Base-by-base conservation (phyloP, 2,888 invertebrate genomes). In the Meghimatium bilineatum region DNA sequence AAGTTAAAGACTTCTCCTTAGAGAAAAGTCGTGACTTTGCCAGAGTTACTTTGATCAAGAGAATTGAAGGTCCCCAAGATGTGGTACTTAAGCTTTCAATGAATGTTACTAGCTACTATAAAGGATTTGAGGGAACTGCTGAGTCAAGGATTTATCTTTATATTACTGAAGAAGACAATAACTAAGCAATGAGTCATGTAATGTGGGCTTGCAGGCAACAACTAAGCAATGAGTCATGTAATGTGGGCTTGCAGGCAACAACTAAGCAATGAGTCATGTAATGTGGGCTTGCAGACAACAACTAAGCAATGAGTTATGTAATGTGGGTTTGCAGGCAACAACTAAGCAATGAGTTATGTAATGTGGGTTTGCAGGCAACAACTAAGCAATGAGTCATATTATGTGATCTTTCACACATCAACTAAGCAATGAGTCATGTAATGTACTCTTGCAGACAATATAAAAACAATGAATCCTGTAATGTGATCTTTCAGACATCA, bases 1-100 rank as follows among this genome's bases (percentile, higher is more conserved):
- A 90, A 29, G 89, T 92, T 8, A 88, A 90, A 12, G 93, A 93
- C 87, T 94, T 94, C 88, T 89, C 93, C n/a, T 91, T 94, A 63
- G 88, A 87, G 77, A 86, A 89, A 52, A 88, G 91, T 56, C 89
- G 89, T 32, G 93, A 94, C 88, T 92, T 93, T 92, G 97, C 96
- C 0, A 95, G 96, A 5, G 95, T 98, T n/a, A 95, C 96, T 0
- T 93, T 98, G 67, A 95, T 96, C 17, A 95, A 95, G 84, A 95
- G 96, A 0, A 95, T 98, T 0, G 95, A 95, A 87, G 98, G 98
- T 0, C 98, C 98, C 0, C 98, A 98, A 93, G 97, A 97, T 91
- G 96, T 98, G 88, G 97, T 97, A 90, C 94, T 98, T 56, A 96
- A 97, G 90, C 94, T 98, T 49, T 96, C 96, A 87, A 97, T 98